Evolutionary conservation across 2,113 vertebrate species (phyloP), one percentile per base, ranked within the genome.

Genomic region (Aspiorhynchus laticeps): DNA sequence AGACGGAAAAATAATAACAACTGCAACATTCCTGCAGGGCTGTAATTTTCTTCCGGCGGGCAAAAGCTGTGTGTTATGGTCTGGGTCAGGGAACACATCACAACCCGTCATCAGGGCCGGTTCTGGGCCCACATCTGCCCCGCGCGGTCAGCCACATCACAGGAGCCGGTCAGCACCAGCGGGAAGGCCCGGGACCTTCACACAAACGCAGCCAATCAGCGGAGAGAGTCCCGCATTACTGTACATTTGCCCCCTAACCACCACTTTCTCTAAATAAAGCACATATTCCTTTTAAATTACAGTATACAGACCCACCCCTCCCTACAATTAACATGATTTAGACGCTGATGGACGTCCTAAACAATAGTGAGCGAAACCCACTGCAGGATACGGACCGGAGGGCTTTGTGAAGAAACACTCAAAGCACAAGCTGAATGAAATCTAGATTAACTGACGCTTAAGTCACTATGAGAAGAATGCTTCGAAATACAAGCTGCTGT

Each of bases 51-150:
- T 94, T 95, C 94, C 93, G 95, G 93, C 92, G 21, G 91, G 93
- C 94, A 93, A 94, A 94, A 94, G 91, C 93, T 93, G 93, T 94
- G 94, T 94, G 94, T 96, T 95, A 94, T 95, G 95, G 95, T 96
- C 93, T 93, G 94, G 95, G 95, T 95, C 95, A 95, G 93, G 93
- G 94, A 94, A 93, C 93, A 95, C 93, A 95, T 92, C 92, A 90
- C 88, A 94, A 92, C 95, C 94, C 91, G 89, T 95, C 95, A 95
- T 95, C 94, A 94, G 92, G 82, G 90, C 88, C 92, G 61, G 56
- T 41, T 31, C 28, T 38, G 65, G 79, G 85, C 85, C 86, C 86
- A 87, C 79, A 85, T 89, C 67, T 86, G 59, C 69, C 88, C 85
- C 89, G 84, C 87, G 83, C 89, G 92, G 93, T 92, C 89, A 88